Percentiles rank a stretch among this genome's conserved stretches.
Evolutionary conservation across 64 coral and sea anemone genomes (phyloP).

Genomic region (Actinia equina): DNA sequence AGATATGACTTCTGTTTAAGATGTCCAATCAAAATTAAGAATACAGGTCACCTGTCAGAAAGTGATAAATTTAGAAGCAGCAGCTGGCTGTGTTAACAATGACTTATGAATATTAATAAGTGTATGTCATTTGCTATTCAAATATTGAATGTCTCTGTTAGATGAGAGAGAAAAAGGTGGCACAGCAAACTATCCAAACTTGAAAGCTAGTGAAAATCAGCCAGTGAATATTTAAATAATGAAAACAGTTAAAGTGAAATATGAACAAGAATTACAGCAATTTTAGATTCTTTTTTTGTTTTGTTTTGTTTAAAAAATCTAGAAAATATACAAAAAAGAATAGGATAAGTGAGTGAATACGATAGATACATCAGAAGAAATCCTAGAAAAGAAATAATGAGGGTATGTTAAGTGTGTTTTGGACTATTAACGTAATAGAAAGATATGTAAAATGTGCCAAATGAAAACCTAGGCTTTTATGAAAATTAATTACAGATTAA

Average conservation of each 20-base stretch:
- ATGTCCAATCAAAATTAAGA: constrained; percentile 72
- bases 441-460: neutral
- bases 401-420: neutral
- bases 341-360: neutral
- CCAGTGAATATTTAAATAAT: neutral
- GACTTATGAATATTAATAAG: constrained; percentile 72
- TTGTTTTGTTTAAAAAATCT: neutral
- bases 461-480: neutral
- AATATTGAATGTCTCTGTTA: neutral
- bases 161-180: neutral
- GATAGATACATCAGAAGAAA: constrained; percentile 10
- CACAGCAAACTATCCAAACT: neutral
- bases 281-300: neutral
- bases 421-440: neutral
- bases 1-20: constrained; percentile 16
- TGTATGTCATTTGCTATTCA: neutral
- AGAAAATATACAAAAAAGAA: neutral
- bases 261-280: neutral
- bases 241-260: neutral
- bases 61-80: constrained; percentile 82
- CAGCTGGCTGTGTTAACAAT: constrained; percentile 56
- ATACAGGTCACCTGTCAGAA: constrained; percentile 80
- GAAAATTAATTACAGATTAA: no score
- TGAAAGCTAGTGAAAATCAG: neutral
- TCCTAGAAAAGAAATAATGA: neutral